These are phyloP conservation scores for Nymphalis urticae DNA, from an alignment of 2,888 invertebrate genomes.

Conservation along the genomic window DNA sequence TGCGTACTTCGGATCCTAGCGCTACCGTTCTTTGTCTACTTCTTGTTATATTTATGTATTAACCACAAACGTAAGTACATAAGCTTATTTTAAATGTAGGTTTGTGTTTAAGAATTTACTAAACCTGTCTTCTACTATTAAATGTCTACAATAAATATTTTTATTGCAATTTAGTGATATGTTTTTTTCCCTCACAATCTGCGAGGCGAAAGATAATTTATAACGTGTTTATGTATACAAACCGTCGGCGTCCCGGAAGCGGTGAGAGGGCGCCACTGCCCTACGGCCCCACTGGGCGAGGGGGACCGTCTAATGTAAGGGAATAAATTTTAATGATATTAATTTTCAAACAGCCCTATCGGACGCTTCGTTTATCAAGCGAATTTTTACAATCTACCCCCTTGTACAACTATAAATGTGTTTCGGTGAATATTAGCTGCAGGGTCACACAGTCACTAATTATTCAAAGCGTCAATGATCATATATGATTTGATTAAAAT, in stretches of 20 bases:
- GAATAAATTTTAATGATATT: slow-evolving; percentile 58
- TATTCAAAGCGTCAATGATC: slow-evolving; percentile 17
- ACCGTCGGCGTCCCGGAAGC: slow-evolving; percentile 47
- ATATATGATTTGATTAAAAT: slow-evolving; percentile 24
- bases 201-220: slow-evolving; percentile 59
- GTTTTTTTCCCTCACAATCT: slow-evolving; percentile 57
- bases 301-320: slow-evolving; percentile 44
- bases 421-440: slow-evolving; percentile 36
- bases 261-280: slow-evolving; percentile 42
- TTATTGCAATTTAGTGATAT: slow-evolving; percentile 29
- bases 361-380: slow-evolving; percentile 36
- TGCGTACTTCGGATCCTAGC: slow-evolving; percentile 36
- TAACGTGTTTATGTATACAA: slow-evolving; percentile 59
- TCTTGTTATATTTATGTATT: slow-evolving; percentile 32
- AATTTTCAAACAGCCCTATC: slow-evolving; percentile 49
- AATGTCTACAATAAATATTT: neutral
- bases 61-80: slow-evolving; percentile 14
- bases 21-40: slow-evolving; percentile 29
- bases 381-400: slow-evolving; percentile 33
- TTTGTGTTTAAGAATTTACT: neutral
- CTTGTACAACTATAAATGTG: slow-evolving; percentile 31
- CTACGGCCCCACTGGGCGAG: slow-evolving; percentile 31
- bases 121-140: neutral
- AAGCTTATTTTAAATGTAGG: slow-evolving; percentile 2
- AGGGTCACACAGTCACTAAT: slow-evolving; percentile 18